Base-by-base conservation (phyloP, 35 echinoderm and acorn worm genomes). In the Patiria miniata region DNA sequence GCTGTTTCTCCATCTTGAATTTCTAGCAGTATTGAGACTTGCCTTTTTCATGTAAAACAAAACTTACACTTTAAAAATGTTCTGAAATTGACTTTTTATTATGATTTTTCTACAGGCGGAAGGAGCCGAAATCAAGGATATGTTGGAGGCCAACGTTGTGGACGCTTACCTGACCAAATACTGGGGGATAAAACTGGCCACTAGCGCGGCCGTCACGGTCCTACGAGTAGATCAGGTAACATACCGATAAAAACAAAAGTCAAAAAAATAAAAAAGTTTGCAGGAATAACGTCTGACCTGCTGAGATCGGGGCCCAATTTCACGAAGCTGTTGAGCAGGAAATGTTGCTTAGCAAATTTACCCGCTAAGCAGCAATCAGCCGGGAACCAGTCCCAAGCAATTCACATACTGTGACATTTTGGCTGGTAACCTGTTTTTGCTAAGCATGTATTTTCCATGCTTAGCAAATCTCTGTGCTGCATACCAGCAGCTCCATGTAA, bases 191-290 rank as follows among this genome's bases (percentile, higher is more conserved):
- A 97, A 97, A 80, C 57, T 97, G 44, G 95, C 95, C n/a, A 93
- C 91, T 28, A 93, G 90, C 69, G 95, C 95, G 52, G 95, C 95
- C 39, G 79, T 97, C 58, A 97, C 95, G 18, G 95, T 97, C 23
- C 84, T 97, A 10, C 81, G 95, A 78, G 95, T 97, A 37, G 95
- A 97, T 61, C 95, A 97, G 85, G 95, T 97, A 88, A 79, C 78
- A 47, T 30, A 7, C 8, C 58, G 5, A 0, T 55, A 55, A 34
- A 17, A 81, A 12, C 39, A 40, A 36, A 22, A 36, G 18, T 17
- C 18, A 16, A 1, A 19, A 0, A 1, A 36, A 0, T 0, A 2
- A 1, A 21, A 23, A 2, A 23, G 17, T 17, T 81, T 37, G 7
- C 51, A 80, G 16, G 34, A 30, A 40, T 78, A 21, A n/a, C 16